These are phyloP conservation scores for Stegodyphus mimosarum DNA, from an alignment of 1,140 invertebrate species.

Conservation along the genomic window DNA sequence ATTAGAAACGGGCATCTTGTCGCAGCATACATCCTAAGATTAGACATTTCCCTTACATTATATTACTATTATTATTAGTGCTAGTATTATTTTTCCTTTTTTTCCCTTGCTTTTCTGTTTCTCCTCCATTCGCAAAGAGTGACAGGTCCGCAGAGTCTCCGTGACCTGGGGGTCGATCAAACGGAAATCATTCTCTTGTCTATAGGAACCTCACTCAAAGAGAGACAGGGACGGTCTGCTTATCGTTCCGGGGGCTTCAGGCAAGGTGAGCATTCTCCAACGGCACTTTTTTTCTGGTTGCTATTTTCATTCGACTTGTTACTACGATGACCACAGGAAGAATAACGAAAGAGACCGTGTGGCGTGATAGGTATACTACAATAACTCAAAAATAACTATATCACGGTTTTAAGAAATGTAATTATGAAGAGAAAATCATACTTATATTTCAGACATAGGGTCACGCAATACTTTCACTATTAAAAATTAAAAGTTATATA, in stretches of 20 bases:
- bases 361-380: too few relatives aligned
- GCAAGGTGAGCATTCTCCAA: neutral
- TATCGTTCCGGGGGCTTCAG: neutral
- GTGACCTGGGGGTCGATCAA: conserved; percentile 46
- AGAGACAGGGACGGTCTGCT: neutral
- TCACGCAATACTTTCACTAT: too few relatives aligned
- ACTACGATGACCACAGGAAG: too few relatives aligned
- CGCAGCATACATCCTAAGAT: neutral
- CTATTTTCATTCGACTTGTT: too few relatives aligned
- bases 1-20: conserved; percentile 34
- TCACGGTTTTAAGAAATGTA: too few relatives aligned
- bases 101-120: neutral
- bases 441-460: too few relatives aligned
- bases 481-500: too few relatives aligned
- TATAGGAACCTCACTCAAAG: conserved; percentile 45
- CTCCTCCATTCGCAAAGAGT: neutral
- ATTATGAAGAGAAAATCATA: too few relatives aligned
- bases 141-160: conserved; percentile 22
- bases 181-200: conserved; percentile 57
- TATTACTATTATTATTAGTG: conserved; percentile 50
- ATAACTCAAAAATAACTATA: too few relatives aligned
- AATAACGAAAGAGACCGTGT: too few relatives aligned
- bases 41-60: conserved; percentile 47
- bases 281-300: too few relatives aligned
- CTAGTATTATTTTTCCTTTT: too few relatives aligned